Base-by-base conservation (phyloP, 2,888 invertebrate species). In the Theristus sp. region DNA sequence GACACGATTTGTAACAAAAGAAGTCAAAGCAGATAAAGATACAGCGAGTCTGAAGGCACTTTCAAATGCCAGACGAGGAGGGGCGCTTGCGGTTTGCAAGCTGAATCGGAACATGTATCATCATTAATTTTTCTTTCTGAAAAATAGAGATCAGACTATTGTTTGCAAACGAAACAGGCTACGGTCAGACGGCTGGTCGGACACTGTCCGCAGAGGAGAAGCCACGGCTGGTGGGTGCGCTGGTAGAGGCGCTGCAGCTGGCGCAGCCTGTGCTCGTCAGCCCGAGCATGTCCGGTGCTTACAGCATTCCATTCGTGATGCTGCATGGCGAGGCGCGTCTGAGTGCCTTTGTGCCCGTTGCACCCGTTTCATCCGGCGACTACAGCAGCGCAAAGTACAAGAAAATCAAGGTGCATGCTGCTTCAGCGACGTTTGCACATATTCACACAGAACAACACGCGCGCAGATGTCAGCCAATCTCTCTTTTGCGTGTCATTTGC, bases 231-330 rank as follows among this genome's bases (percentile, higher is more conserved):
- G 61, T 77, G 49, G 67, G 65, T 22, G 65, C 67, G 1, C 61
- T 76, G 13, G 67, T 77, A 1, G 59, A 63, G 10, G 62, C 62
- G 1, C 61, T 76, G 25, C 63, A 68, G 1, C 61, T 77, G 61
- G 64, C 64, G 1, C 61, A 65, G 22, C 74, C 77, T 3, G 74
- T 79, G 1, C 65, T 80, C 25, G 71, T 80, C 2, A 75, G 75
- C 55, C 79, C 79, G 0, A 79, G 79, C 1, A 76, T 78, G 77
- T 77, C 77, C 66, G 80, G 80, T 1, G 59, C 64, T 2, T 79
- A 71, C 65, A 69, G 49, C 49, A 65, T 79, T 27, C 76, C 76
- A 1, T 76, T 72, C 65, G 61, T 79, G 30, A 70, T 74, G 62
- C 65, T 69, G 38, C 65, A 74, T 49, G 72, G 75, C 13, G 13